phyloP scores from a whole-genome alignment of 1,140 invertebrate genomes.

The Calycopis cecrops region DNA sequence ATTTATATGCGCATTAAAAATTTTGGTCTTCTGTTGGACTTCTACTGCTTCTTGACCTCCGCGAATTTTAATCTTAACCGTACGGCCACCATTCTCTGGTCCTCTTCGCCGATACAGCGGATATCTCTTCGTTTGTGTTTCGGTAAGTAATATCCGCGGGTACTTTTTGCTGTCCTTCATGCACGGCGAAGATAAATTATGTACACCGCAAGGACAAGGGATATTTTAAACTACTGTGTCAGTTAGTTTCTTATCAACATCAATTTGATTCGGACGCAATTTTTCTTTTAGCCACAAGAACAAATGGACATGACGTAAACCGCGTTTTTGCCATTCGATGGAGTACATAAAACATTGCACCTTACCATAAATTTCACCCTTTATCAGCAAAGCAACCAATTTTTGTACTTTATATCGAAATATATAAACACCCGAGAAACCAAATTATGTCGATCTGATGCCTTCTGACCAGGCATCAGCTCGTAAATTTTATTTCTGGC shows the following conservation, averaged over 20 bases:
- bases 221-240: conserved; percentile 49
- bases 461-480: conserved; percentile 14
- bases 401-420: conserved; percentile 39
- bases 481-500: conserved; percentile 26
- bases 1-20: conserved; percentile 46
- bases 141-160: conserved; percentile 21
- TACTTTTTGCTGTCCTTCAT: conserved; percentile 37
- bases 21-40: conserved; percentile 44
- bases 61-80: conserved; percentile 29
- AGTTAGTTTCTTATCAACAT: conserved; percentile 47
- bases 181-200: conserved; percentile 32
- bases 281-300: conserved; percentile 53
- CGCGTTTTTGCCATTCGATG: conserved; percentile 62
- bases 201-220: conserved; percentile 43
- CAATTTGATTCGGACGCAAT: conserved; percentile 46
- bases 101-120: conserved; percentile 34
- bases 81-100: conserved; percentile 30
- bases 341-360: conserved; percentile 39
- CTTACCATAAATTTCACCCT: conserved; percentile 42
- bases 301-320: conserved; percentile 67
- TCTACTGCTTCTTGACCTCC: conserved; percentile 25
- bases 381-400: conserved; percentile 30
- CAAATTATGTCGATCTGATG: conserved; percentile 17
- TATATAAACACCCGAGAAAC: conserved; percentile 30
- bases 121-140: conserved; percentile 31